A percentile compares a stretch with the other conserved stretches of the same genome.
phyloP scores from a whole-genome alignment of 2,113 vertebrate species.

The Nothoprocta pentlandii region DNA sequence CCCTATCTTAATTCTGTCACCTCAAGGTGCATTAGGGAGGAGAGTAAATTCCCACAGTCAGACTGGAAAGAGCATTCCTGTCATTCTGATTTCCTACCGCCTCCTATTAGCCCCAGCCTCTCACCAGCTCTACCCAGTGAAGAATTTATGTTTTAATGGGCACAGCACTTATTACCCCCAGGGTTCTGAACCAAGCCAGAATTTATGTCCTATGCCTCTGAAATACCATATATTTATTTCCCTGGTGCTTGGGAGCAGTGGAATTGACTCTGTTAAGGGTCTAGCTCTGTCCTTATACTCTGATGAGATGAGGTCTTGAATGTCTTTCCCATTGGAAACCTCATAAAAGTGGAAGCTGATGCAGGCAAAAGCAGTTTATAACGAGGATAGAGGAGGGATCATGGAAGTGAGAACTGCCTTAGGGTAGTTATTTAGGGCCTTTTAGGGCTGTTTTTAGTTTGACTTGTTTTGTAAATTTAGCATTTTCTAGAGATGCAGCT shows the following conservation, averaged over 20 bases:
- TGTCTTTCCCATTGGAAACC: background rate
- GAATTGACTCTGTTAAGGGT: conserved; percentile 56
- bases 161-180: conserved; percentile 27
- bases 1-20: background rate
- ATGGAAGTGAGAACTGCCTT: accelerated
- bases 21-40: background rate
- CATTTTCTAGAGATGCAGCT: background rate
- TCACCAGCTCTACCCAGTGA: conserved; percentile 7
- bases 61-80: background rate
- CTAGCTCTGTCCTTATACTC: conserved; percentile 1
- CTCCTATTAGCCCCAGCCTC: conserved; percentile 38
- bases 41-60: background rate
- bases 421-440: background rate
- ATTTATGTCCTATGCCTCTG: background rate
- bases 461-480: background rate
- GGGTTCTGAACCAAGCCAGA: conserved; percentile 34
- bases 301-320: background rate
- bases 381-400: background rate
- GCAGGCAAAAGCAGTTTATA: background rate
- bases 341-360: background rate
- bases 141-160: conserved; percentile 63
- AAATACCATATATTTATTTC: conserved; percentile 62
- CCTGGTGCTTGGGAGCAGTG: conserved; percentile 14
- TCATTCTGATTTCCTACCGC: conserved; percentile 39
- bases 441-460: background rate